Percentiles rank a stretch among this genome's conserved stretches.
Conservation (phyloP, 2,113 vertebrate species). For the Dolichotis patagonum region DNA sequence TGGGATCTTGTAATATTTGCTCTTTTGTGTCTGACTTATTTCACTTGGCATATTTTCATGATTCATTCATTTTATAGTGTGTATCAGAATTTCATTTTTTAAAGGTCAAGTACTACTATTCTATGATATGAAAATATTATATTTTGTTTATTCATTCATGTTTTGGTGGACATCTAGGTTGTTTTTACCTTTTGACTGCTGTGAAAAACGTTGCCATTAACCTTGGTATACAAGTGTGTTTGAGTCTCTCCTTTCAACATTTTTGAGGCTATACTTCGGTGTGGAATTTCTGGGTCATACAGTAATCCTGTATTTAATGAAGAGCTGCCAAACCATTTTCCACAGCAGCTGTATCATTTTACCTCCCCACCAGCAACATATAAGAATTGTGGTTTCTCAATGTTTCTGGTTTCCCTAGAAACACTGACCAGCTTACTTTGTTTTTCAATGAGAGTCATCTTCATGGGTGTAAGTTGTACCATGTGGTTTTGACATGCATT, state of each 20-base stretch:
- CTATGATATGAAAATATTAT: neutral
- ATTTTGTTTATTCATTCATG: neutral
- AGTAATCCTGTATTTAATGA: neutral
- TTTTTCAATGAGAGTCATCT: neutral
- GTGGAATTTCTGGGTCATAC: neutral
- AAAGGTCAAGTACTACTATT: neutral
- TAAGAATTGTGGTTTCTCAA: neutral
- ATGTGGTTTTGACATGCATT: neutral
- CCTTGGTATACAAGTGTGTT: neutral
- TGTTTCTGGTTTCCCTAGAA: neutral
- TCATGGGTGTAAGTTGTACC: neutral
- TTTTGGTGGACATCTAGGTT: neutral
- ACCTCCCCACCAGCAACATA: neutral
- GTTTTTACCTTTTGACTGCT: neutral
- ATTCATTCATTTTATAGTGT: neutral
- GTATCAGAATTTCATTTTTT: conserved; percentile 23
- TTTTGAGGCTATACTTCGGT: neutral
- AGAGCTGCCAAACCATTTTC: neutral
- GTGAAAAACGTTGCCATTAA: neutral
- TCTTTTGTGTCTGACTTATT: neutral
- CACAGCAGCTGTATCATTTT: neutral
- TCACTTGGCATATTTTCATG: neutral
- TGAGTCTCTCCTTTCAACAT: neutral
- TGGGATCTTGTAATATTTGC: neutral
- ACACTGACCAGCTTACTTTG: neutral